Evolutionary conservation across 2,113 vertebrate genomes (phyloP), one percentile per base, ranked within the genome.

Genomic region (Uria aalge): DNA sequence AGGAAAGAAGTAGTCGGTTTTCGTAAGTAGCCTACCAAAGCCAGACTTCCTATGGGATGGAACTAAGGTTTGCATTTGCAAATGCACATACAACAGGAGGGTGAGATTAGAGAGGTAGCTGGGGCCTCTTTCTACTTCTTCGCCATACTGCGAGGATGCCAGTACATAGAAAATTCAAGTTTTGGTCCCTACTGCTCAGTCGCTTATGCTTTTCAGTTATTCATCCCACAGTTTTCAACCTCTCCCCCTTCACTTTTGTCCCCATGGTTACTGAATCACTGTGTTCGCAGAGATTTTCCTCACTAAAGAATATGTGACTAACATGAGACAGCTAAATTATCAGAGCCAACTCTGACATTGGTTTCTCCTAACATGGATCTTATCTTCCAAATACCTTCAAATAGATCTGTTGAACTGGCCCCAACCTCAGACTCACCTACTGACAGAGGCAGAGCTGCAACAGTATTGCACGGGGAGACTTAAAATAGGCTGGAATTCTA

Each of bases 261-360:
- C 92, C 96, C 92, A 96, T 94, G 91, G 93, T 96, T 97, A 97
- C 97, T 85, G 92, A 93, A 96, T 90, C 93, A 90, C 47, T 93
- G 76, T 79, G 76, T 57, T 95, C 9, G 0, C 87, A 91, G 92
- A 96, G 81, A 85, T 88, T 92, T 96, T 95, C 94, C 91, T 92
- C 87, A 63, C 80, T 90, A 91, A 90, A 94, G 78, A 90, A 91
- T 83, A 90, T 90, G 75, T 93, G 91, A 96, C 92, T 95, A 96
- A 96, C 81, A 87, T 91, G 86, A 93, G 95, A 94, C 85, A 97
- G 88, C 88, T 95, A 95, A 94, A 96, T 97, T 96, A 94, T 50
- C 90, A 90, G 86, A 92, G 90, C 86, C 93, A 97, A 86, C 71
- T 94, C 82, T 89, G 90, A 95, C 92, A 95, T 2, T 92, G 88